Conservation (phyloP, 2,797 vertebrate genomes). For the Oryzias dopingdopingensis region DNA sequence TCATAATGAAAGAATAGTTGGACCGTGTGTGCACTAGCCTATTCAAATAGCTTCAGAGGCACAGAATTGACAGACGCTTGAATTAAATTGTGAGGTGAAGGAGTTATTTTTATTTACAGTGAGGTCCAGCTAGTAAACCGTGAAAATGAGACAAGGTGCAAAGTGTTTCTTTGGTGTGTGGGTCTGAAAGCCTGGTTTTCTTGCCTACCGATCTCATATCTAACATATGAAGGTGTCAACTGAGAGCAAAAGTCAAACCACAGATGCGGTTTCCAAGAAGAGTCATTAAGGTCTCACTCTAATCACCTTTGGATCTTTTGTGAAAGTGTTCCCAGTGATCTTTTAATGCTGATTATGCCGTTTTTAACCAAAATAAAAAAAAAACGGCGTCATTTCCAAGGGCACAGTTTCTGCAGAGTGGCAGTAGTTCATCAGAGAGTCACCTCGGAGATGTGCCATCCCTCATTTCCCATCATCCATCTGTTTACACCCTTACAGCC, state of each 20-base stretch:
- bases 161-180: slow-evolving; percentile 43
- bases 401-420: too few species aligned
- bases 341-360: too few species aligned
- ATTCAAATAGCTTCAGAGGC: slow-evolving; percentile 71
- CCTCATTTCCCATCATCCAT: too few species aligned
- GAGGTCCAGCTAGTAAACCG: slow-evolving; percentile 63
- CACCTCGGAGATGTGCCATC: too few species aligned
- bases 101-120: slow-evolving; percentile 73
- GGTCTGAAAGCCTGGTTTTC: slow-evolving; percentile 41
- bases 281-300: slow-evolving; percentile 24
- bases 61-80: slow-evolving; percentile 56
- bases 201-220: slow-evolving; percentile 56
- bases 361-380: too few species aligned
- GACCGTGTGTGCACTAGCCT: slow-evolving; percentile 62
- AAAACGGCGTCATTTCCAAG: too few species aligned
- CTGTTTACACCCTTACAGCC: too few species aligned
- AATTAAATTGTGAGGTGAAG: slow-evolving; percentile 63
- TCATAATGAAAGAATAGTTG: slow-evolving; percentile 73
- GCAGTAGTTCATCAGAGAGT: too few species aligned
- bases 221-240: slow-evolving; percentile 47
- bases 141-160: slow-evolving; percentile 58
- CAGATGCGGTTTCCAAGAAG: slow-evolving; percentile 28
- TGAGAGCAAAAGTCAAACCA: slow-evolving; percentile 63
- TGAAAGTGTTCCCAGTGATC: too few species aligned
- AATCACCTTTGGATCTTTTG: too few species aligned